phyloP scores from a whole-genome alignment of 2,888 invertebrate genomes.

The Eupelmus urozonus region DNA sequence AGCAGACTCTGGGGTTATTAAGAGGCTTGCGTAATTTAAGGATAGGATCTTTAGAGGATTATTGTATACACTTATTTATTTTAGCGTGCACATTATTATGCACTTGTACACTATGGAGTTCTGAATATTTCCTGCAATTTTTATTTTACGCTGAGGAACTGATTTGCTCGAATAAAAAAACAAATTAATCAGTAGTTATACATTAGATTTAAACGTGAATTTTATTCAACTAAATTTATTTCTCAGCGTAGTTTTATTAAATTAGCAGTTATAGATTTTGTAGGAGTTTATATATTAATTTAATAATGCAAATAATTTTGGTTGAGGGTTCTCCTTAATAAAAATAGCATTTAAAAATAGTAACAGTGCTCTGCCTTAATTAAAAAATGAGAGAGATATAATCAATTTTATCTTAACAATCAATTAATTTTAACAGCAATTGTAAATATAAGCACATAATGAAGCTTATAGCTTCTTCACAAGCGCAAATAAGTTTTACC shows the following conservation, averaged over 20 bases:
- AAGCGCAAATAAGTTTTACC: slow-evolving; percentile 46
- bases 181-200: no score
- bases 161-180: slow-evolving; percentile 43
- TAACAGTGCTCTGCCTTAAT: slow-evolving; percentile 50
- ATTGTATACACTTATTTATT: not conserved
- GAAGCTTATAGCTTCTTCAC: slow-evolving; percentile 44
- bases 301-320: slow-evolving; percentile 52
- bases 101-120: slow-evolving; percentile 46
- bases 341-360: slow-evolving; percentile 49
- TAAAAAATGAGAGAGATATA: slow-evolving; percentile 50
- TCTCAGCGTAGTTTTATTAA: slow-evolving; percentile 29
- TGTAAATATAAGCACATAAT: slow-evolving; percentile 54
- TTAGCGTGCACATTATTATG: slow-evolving; percentile 46
- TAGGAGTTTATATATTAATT: slow-evolving; percentile 18
- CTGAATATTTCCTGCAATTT: not conserved
- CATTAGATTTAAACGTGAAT: no score
- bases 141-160: slow-evolving; percentile 59
- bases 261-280: slow-evolving; percentile 31
- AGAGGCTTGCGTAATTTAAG: not conserved
- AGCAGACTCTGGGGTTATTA: slow-evolving; percentile 63
- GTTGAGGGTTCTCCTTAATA: slow-evolving; percentile 56
- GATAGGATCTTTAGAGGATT: not conserved
- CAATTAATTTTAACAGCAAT: slow-evolving; percentile 56
- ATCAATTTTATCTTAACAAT: slow-evolving; percentile 54
- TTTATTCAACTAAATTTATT: slow-evolving; percentile 54